Conservation (phyloP, 2,888 invertebrate species). For the Allolobophora icterica region DNA sequence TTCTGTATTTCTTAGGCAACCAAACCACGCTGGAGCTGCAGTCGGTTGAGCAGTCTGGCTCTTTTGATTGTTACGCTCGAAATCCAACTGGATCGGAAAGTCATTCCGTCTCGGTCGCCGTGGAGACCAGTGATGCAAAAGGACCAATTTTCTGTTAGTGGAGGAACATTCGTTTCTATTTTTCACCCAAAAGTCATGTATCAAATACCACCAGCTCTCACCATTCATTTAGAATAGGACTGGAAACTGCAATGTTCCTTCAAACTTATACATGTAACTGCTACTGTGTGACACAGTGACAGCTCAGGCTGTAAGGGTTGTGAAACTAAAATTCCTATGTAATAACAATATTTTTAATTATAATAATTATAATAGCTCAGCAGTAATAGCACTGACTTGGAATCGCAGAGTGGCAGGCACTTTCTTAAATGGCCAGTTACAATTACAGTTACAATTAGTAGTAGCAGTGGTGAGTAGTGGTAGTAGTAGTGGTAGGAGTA, state of each 20-base stretch:
- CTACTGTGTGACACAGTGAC: background rate
- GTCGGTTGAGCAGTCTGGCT: background rate
- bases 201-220: background rate
- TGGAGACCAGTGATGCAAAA: background rate
- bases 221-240: background rate
- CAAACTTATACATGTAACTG: background rate
- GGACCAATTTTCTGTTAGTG: background rate
- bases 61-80: background rate
- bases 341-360: no score
- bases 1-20: background rate
- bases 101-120: background rate
- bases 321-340: background rate
- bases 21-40: background rate
- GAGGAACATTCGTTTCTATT: background rate
- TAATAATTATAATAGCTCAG: no score
- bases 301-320: background rate
- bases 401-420: no score
- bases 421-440: no score
- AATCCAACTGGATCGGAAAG: slow-evolving; percentile 20
- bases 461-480: no score
- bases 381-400: no score
- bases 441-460: no score
- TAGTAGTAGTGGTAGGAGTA: no score
- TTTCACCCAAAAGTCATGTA: background rate
- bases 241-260: background rate